phyloP scores from a whole-genome alignment of 2,888 invertebrate species.

The Trachelus tabidus region DNA sequence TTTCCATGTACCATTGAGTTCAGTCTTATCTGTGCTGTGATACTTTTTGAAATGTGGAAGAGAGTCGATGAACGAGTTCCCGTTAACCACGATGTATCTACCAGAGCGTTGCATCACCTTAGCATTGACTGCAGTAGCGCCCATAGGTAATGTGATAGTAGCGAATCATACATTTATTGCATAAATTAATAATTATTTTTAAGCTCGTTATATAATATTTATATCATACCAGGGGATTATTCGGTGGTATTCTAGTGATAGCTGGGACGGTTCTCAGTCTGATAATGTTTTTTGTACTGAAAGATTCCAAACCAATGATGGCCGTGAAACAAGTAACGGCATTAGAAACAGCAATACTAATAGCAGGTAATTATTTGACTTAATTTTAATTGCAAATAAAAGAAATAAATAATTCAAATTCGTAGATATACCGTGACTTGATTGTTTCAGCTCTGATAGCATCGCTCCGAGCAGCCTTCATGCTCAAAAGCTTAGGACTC shows the following conservation, averaged over 20 bases:
- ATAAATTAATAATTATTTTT: neutral
- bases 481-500: slow-evolving; percentile 48
- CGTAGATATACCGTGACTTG: neutral
- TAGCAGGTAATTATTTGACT: slow-evolving; percentile 41
- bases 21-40: slow-evolving; percentile 89
- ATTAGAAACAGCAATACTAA: slow-evolving; percentile 53
- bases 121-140: slow-evolving; percentile 85
- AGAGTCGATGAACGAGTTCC: slow-evolving; percentile 75
- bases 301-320: slow-evolving; percentile 66
- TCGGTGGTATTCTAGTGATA: slow-evolving; percentile 78
- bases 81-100: slow-evolving; percentile 64
- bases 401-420: neutral
- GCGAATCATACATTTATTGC: neutral
- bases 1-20: slow-evolving; percentile 94
- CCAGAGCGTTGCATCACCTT: slow-evolving; percentile 54
- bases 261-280: slow-evolving; percentile 87
- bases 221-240: slow-evolving; percentile 71
- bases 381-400: neutral
- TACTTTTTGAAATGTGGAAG: slow-evolving; percentile 92
- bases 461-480: slow-evolving; percentile 48
- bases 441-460: slow-evolving; percentile 45
- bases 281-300: slow-evolving; percentile 90
- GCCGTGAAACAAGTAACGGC: slow-evolving; percentile 59
- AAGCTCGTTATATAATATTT: neutral
- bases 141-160: slow-evolving; percentile 68